Base-by-base conservation (phyloP, 2,797 vertebrate species). In the Spatula clypeata region DNA sequence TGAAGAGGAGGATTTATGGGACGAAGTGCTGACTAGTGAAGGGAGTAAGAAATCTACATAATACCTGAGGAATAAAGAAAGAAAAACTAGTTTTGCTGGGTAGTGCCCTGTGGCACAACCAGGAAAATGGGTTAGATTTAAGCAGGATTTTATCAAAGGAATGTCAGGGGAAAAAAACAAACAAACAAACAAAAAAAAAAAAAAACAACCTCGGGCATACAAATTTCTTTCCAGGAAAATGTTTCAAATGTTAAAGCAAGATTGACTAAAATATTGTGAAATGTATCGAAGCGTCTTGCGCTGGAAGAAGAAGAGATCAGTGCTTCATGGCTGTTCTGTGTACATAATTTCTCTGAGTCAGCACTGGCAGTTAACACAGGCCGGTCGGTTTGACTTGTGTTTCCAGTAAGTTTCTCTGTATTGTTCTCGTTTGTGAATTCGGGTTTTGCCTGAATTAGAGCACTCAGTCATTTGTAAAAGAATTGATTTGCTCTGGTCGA, bases 341-440 rank as follows among this genome's bases (percentile, higher is more conserved):
- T 8, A 7, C 1, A 3, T 40, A 29, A 32, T 53, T 55, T 31
- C 13, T 61, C 1, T 73, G 79, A 77, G 36, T 70, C 66, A 62
- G 36, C 27, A 36, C 20, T 36, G n/a, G 44, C 34, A 64, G 38
- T 62, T 86, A 58, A 66, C 15, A 32, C 6, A 29, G 38, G 16
- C 47, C 57, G n/a, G 13, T 74, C 58, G 32, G 31, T 79, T 29
- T 79, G 62, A 62, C 62, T 71, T 34, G 36, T 21, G 47, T 38
- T 89, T 79, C 84, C 66, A 93, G 24, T 45, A 74, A 67, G 42
- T 79, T 91, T 89, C 72, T 86, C 67, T 65, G 42, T 45, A 42
- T 74, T 73, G 18, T 58, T 82, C 17, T 73, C 19, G 3, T 36
- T 12, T 2, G 1, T 55, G 45, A 74, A 65, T n/a, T 66, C 0